Conservation (phyloP, 2,797 vertebrate species). For the Sebastiscus albofasciatus region DNA sequence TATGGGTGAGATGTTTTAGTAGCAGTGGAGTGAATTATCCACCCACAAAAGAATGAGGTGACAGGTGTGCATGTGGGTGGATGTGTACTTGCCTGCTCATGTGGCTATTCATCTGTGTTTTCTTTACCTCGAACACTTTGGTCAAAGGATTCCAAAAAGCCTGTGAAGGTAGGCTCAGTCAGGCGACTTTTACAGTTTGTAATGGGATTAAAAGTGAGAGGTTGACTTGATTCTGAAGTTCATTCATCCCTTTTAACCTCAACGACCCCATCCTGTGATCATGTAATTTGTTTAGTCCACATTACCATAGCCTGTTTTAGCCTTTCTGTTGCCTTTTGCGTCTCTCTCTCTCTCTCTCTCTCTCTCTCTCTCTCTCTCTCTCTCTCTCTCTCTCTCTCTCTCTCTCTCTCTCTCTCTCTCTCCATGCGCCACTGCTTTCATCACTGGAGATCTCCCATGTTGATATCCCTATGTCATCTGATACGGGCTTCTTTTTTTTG, state of each 20-base stretch:
- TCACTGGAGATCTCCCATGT: conserved; percentile 59
- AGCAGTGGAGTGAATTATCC: neutral
- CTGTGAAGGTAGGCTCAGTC: conserved; percentile 16
- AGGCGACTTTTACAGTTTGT: conserved; percentile 23
- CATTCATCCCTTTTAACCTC: conserved; percentile 34
- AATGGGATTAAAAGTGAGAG: conserved; percentile 39
- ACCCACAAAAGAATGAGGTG: conserved; percentile 10
- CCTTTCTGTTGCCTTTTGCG: conserved; percentile 14
- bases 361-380: conserved; percentile 16
- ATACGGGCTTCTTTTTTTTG: conserved; percentile 29
- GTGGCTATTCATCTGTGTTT: conserved; percentile 17
- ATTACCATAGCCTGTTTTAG: conserved; percentile 15
- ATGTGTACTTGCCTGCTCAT: conserved; percentile 22
- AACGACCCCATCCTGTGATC: conserved; percentile 6
- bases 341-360: conserved; percentile 7
- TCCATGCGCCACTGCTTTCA: conserved; percentile 33
- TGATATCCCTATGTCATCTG: conserved; percentile 63
- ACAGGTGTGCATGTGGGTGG: conserved; percentile 45
- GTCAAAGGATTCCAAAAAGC: neutral
- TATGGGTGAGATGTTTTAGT: conserved; percentile 4
- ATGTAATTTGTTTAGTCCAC: conserved; percentile 39
- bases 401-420: conserved; percentile 15
- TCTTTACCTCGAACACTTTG: neutral
- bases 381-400: conserved; percentile 8
- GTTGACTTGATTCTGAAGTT: conserved; percentile 20